Evolutionary conservation across 2,888 invertebrate species (phyloP), one percentile per base, ranked within the genome.

Genomic region (Hanleya hanleyi): DNA sequence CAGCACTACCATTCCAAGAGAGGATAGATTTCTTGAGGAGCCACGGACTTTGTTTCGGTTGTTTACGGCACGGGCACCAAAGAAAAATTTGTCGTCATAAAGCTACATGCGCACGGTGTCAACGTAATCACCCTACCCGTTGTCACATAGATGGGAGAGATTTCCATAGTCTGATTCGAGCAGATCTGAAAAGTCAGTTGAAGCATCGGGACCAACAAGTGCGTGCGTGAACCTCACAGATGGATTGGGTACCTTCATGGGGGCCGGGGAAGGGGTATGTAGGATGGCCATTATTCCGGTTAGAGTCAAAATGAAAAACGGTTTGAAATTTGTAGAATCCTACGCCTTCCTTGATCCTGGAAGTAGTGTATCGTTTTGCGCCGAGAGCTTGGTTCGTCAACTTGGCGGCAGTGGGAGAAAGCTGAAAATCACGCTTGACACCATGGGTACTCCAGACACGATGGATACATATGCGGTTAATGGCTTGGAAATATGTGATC

Each of bases 211-310:
- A 12, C 41, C 41, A 37, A 26, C 29, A 7, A 15, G 33, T 66
- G 66, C 66, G 9, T 29, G 6, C 22, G 62, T 62, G 15, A 32
- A 7, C 15, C 32, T 15, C 22, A 9, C 26, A 29, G 22, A 35
- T 9, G 32, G 33, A 9, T 15, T 32, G 36, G 32, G 29, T n/a
- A 6, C 26, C 3, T 9, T 18, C n/a, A 37, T 26, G 6, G 72
- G 69, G 26, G 69, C 26, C 37, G 64, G 57, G 36, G 57, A 62
- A n/a, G 7, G 26, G 9, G 7, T 12, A 5, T 50, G 37, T 12
- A 70, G 71, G 32, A 72, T 72, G 72, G 29, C 72, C 4, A 70
- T 72, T 35, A 61, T 70, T 22, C 72, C 72, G 6, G 72, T 71
- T 9, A 47, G 15, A n/a, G 67, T 67, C 2, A 71, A 36, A 36